Percentiles rank a stretch among this genome's conserved stretches.
Conservation (phyloP, 2,888 invertebrate species). For the Mythimna vitellina region DNA sequence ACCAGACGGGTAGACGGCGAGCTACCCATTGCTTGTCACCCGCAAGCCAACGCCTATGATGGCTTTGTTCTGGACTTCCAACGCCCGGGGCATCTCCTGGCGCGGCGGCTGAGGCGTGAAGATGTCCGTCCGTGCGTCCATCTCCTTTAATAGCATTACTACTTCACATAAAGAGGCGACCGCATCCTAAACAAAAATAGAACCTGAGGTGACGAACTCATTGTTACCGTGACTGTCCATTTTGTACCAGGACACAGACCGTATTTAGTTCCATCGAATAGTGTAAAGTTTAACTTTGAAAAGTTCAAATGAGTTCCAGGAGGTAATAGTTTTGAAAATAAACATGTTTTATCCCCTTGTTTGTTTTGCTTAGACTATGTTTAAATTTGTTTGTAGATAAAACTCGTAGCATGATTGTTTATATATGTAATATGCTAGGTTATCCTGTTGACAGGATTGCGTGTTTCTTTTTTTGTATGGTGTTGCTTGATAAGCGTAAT, state of each 20-base stretch:
- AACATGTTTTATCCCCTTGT: conserved; percentile 54
- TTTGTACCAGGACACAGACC: conserved; percentile 1
- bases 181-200: not conserved
- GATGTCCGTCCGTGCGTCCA: too few species aligned
- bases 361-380: conserved; percentile 41
- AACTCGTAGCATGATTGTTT: conserved; percentile 18
- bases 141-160: too few species aligned
- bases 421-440: not conserved
- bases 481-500: not conserved
- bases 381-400: conserved; percentile 36
- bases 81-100: too few species aligned
- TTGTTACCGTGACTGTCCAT: not conserved
- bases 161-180: too few species aligned
- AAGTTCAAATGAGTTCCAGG: conserved; percentile 60
- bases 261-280: conserved; percentile 59
- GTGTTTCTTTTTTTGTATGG: not conserved
- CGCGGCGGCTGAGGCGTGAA: too few species aligned
- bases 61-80: too few species aligned
- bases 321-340: conserved; percentile 58
- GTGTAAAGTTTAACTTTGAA: conserved; percentile 58
- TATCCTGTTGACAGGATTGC: conserved; percentile 11
- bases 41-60: too few species aligned
- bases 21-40: too few species aligned
- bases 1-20: too few species aligned
- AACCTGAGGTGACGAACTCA: not conserved